Evolutionary conservation across 2,797 vertebrate genomes (phyloP).

Genomic region (Pangasius krempfi): DNA sequence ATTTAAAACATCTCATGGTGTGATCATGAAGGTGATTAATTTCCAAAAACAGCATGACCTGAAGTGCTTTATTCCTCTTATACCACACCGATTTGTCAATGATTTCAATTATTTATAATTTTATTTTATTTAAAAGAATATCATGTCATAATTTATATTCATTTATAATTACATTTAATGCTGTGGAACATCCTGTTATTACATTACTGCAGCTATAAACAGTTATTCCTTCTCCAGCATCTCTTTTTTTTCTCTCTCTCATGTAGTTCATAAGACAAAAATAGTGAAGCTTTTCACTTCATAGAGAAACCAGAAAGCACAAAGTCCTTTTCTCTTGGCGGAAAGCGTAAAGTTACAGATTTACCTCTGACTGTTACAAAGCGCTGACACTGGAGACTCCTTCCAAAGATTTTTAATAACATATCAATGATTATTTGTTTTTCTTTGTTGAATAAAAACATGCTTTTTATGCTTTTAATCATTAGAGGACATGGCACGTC

Average conservation of each 20-base stretch:
- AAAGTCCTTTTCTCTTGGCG: not conserved
- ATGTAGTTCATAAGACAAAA: not conserved
- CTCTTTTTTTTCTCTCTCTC: not conserved
- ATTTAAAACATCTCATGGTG: slow-evolving; percentile 14
- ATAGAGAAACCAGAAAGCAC: not conserved
- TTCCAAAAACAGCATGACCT: not conserved
- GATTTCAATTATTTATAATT: not conserved
- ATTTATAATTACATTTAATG: not conserved
- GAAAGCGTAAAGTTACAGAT: not conserved
- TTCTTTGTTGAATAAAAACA: not conserved
- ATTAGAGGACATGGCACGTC: not conserved
- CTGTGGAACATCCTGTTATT: too few relatives aligned
- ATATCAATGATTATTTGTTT: not conserved
- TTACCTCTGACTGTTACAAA: not conserved
- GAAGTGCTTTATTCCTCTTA: not conserved
- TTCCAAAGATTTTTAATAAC: not conserved
- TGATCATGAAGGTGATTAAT: not conserved
- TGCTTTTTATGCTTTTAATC: not conserved
- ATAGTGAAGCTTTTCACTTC: not conserved
- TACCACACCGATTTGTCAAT: not conserved
- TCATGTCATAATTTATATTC: not conserved
- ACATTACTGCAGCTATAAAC: not conserved
- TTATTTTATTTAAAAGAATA: not conserved
- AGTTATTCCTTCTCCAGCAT: not conserved
- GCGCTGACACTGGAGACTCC: not conserved